A percentile compares a stretch with the other conserved stretches of the same genome.
Evolutionary conservation across 2,888 invertebrate genomes (phyloP).

Genomic region (Euzophera pinguis): DNA sequence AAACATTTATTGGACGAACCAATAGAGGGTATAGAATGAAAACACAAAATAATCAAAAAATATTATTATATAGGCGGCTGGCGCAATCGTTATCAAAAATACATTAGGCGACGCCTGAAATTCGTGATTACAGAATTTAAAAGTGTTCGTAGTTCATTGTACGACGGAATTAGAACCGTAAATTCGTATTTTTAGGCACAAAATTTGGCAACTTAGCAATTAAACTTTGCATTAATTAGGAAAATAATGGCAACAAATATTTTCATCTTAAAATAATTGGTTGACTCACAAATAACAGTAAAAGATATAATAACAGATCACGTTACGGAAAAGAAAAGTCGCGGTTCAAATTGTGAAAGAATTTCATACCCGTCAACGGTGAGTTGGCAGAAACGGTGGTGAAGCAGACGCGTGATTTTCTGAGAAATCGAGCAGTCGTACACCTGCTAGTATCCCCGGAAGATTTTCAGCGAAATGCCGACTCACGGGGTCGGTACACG

Average conservation of each 20-base stretch:
- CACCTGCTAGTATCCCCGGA: constrained; percentile 58
- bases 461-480: constrained; percentile 65
- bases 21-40: constrained; percentile 44
- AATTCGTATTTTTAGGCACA: too few species aligned
- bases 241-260: not conserved
- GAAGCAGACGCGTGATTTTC: constrained; percentile 45
- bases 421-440: constrained; percentile 48
- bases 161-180: too few species aligned
- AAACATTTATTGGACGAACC: constrained; percentile 59
- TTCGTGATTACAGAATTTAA: constrained; percentile 28
- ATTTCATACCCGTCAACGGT: constrained; percentile 37
- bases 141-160: too few species aligned
- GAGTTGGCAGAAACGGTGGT: constrained; percentile 32
- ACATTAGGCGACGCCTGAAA: constrained; percentile 40
- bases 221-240: constrained; percentile 5
- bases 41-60: constrained; percentile 48
- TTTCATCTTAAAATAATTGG: not conserved
- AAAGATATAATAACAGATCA: not conserved
- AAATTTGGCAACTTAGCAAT: constrained; percentile 3
- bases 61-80: constrained; percentile 36
- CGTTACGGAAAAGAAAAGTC: constrained; percentile 29
- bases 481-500: constrained; percentile 72
- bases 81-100: constrained; percentile 43
- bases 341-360: constrained; percentile 39
- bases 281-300: not conserved